Conservation (phyloP, 2,888 invertebrate genomes). For the Tenthredo distinguenda region DNA sequence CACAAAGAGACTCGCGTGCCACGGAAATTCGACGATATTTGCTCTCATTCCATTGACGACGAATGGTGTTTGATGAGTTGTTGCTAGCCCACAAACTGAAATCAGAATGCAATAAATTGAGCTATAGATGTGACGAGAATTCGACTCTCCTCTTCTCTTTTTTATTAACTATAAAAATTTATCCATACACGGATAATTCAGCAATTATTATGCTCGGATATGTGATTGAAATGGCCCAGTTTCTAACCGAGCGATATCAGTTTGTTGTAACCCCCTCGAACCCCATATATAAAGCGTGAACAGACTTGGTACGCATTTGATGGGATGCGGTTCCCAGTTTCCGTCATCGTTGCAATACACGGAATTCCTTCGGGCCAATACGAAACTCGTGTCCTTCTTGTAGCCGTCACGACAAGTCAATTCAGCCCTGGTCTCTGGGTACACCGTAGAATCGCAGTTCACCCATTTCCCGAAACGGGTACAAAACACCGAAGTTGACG, state of each 20-base stretch:
- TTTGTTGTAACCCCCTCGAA: constrained; percentile 59
- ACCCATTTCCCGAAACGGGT: constrained; percentile 59
- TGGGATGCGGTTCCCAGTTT: constrained; percentile 73
- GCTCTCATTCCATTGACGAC: constrained; percentile 68
- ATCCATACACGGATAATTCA: no score
- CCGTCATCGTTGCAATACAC: constrained; percentile 70
- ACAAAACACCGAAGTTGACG: constrained; percentile 61
- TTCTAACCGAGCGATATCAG: constrained; percentile 53
- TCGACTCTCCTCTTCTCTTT: no score
- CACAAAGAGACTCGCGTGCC: constrained; percentile 75
- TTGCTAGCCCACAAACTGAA: constrained; percentile 73
- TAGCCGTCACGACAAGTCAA: constrained; percentile 69
- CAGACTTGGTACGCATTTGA: constrained; percentile 74
- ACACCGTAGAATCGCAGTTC: constrained; percentile 65
- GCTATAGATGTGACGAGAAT: no score
- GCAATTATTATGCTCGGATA: no score
- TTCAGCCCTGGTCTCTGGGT: constrained; percentile 65
- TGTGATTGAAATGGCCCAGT: constrained; percentile 62
- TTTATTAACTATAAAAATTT: no score
- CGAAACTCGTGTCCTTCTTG: constrained; percentile 59
- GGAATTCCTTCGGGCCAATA: constrained; percentile 59
- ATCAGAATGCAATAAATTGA: constrained; percentile 41
- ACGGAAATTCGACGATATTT: constrained; percentile 73
- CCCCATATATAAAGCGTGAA: constrained; percentile 67
- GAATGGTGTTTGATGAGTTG: constrained; percentile 61